These are phyloP conservation scores for Laticauda laticaudata DNA, from an alignment of 2,113 vertebrate species.

Conservation along the genomic window DNA sequence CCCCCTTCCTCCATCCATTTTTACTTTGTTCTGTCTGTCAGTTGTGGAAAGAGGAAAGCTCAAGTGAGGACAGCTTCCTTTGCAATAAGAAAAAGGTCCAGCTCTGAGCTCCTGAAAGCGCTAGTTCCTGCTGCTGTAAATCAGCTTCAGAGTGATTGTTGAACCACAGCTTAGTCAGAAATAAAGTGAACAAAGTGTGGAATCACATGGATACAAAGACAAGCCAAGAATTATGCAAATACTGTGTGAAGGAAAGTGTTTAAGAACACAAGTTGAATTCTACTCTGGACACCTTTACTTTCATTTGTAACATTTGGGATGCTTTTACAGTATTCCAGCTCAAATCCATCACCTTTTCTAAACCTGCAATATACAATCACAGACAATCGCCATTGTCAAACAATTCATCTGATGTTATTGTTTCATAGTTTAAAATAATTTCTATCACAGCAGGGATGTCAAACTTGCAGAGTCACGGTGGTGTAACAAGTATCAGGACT, in stretches of 20 bases:
- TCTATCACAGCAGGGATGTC: not conserved
- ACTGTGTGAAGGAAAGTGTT: not conserved
- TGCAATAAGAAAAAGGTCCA: not conserved
- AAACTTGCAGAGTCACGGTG: too few species aligned
- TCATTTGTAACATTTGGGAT: not conserved
- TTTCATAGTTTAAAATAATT: conserved; percentile 6
- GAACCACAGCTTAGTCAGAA: not conserved
- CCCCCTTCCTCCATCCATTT: not conserved
- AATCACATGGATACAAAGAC: not conserved
- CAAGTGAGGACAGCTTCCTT: not conserved
- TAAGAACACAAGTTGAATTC: not conserved
- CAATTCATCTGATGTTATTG: not conserved
- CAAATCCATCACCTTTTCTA: not conserved
- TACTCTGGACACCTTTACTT: not conserved
- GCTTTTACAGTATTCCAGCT: not conserved
- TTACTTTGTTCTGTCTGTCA: not conserved
- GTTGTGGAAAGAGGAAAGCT: not conserved
- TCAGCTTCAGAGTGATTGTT: not conserved
- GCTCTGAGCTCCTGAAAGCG: not conserved
- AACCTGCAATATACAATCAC: not conserved
- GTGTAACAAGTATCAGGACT: too few species aligned
- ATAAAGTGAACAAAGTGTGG: not conserved
- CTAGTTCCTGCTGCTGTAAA: not conserved
- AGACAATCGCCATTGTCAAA: not conserved
- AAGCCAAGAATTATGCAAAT: not conserved